Conservation (phyloP, 2,797 vertebrate species). For the Cuniculus paca region DNA sequence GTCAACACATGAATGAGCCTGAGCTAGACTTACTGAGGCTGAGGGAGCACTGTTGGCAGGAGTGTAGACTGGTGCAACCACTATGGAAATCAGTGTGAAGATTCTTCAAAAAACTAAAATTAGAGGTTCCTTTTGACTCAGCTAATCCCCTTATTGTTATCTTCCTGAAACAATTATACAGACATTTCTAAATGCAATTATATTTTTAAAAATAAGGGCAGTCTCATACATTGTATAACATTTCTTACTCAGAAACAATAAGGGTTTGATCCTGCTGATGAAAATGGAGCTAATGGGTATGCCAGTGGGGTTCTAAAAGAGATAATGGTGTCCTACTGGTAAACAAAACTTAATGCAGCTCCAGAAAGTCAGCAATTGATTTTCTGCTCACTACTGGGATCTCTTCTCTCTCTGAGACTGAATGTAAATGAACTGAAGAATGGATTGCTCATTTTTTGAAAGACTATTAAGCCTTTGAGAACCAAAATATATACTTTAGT, state of each 20-base stretch:
- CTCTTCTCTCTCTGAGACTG: constrained; percentile 21
- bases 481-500: constrained; percentile 22
- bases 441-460: constrained; percentile 41
- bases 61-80: not conserved
- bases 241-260: constrained; percentile 14
- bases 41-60: not conserved
- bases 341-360: constrained; percentile 74
- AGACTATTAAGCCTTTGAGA: constrained; percentile 56
- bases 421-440: constrained; percentile 59
- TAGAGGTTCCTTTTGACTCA: not conserved
- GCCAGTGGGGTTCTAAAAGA: constrained; percentile 71
- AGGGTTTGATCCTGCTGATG: not conserved
- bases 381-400: constrained; percentile 64
- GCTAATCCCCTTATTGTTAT: not conserved
- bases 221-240: constrained; percentile 62
- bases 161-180: not conserved
- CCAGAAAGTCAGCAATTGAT: constrained; percentile 78
- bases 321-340: constrained; percentile 72
- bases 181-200: constrained; percentile 51
- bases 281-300: constrained; percentile 74
- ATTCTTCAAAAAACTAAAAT: not conserved
- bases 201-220: constrained; percentile 57
- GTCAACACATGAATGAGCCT: not conserved
- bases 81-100: not conserved
- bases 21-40: not conserved